Evolutionary conservation across 2,113 vertebrate species (phyloP).

Genomic region (Variabilichromis moorii): DNA sequence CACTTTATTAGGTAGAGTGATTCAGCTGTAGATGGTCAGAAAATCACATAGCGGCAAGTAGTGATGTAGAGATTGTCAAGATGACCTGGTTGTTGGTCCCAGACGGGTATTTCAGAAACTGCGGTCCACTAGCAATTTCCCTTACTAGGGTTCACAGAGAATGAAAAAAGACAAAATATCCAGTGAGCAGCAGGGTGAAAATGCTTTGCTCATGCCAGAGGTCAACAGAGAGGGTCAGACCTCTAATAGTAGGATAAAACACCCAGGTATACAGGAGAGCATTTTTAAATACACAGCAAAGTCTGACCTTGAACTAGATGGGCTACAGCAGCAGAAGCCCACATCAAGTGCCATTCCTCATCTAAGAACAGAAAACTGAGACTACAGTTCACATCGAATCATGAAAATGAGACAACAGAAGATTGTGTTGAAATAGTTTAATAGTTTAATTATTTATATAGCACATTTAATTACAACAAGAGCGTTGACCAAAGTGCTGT

Average conservation of each 20-base stretch:
- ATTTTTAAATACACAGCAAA: neutral
- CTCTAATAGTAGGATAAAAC: neutral
- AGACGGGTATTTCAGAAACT: neutral
- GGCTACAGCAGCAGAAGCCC: neutral
- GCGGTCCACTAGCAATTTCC: neutral
- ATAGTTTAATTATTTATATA: too few species aligned
- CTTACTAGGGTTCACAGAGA: neutral
- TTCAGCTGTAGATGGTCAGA: neutral
- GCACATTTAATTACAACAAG: too few species aligned
- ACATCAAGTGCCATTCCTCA: neutral
- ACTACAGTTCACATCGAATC: neutral
- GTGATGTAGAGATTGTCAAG: neutral
- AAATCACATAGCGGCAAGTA: neutral
- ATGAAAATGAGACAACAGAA: neutral
- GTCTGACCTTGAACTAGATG: neutral
- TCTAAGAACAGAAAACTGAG: neutral
- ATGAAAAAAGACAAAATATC: neutral
- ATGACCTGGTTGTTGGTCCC: neutral
- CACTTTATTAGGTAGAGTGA: neutral
- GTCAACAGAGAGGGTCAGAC: neutral
- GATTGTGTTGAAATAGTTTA: neutral
- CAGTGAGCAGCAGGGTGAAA: neutral
- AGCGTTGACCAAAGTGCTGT: too few species aligned
- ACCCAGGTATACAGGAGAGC: neutral
- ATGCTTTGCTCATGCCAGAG: neutral